Percentiles rank a stretch among this genome's conserved stretches.
These are phyloP conservation scores for Leguminivora glycinivorella DNA, from an alignment of 1,140 invertebrate genomes.

Conservation along the genomic window DNA sequence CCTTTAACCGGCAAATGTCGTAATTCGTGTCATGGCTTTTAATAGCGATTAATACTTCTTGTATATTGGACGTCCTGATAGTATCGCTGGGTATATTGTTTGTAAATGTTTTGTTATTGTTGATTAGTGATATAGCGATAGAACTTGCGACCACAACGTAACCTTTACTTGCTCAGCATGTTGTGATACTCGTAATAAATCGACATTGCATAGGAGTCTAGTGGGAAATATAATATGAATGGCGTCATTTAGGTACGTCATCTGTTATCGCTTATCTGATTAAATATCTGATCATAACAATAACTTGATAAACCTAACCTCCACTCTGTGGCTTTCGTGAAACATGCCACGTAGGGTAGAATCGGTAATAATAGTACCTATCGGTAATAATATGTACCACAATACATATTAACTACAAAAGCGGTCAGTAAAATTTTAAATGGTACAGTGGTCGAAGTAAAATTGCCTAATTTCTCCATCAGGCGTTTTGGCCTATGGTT, in stretches of 20 bases:
- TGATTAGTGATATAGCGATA: not conserved
- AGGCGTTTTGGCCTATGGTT: too few relatives aligned
- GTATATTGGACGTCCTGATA: not conserved
- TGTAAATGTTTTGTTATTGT: not conserved
- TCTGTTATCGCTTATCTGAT: not conserved
- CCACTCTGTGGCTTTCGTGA: too few relatives aligned
- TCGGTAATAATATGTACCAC: too few relatives aligned
- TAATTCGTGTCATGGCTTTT: not conserved
- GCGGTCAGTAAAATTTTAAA: too few relatives aligned
- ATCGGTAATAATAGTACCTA: too few relatives aligned
- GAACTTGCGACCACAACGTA: not conserved
- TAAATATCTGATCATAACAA: too few relatives aligned
- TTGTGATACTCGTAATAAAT: not conserved
- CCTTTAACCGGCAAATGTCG: not conserved
- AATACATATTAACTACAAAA: too few relatives aligned
- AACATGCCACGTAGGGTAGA: too few relatives aligned
- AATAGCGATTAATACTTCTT: not conserved
- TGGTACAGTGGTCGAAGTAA: too few relatives aligned
- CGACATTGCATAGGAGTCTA: not conserved
- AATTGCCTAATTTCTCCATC: too few relatives aligned
- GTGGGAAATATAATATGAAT: not conserved
- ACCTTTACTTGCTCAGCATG: not conserved
- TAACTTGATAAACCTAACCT: too few relatives aligned
- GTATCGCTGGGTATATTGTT: not conserved
- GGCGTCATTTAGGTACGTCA: not conserved